Conservation (phyloP, 2,797 vertebrate species). For the Lateolabrax maculatus region DNA sequence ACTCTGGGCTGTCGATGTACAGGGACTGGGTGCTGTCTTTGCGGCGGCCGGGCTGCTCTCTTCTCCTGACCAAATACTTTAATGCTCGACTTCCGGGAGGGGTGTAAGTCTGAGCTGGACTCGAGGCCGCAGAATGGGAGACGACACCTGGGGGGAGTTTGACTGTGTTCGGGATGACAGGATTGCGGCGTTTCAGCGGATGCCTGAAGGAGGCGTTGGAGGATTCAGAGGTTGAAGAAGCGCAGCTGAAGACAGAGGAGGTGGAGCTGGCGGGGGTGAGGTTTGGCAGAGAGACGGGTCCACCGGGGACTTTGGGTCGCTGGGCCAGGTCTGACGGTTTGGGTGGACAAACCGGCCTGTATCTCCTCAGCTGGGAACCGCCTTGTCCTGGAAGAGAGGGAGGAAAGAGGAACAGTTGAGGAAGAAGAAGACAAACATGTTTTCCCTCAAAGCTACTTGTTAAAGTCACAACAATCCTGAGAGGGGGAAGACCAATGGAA, state of each 20-base stretch:
- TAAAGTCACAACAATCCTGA: constrained; percentile 12
- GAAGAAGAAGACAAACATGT: neutral
- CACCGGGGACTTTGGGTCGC: constrained; percentile 48
- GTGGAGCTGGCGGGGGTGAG: constrained; percentile 64
- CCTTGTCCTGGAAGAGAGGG: constrained; percentile 69
- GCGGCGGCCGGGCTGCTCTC: constrained; percentile 87
- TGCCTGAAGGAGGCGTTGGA: constrained; percentile 71
- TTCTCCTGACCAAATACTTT: constrained; percentile 68
- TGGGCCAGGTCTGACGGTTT: constrained; percentile 67
- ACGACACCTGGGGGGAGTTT: constrained; percentile 88
- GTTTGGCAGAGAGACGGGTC: constrained; percentile 35
- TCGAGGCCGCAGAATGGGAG: constrained; percentile 25
- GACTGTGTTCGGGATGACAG: constrained; percentile 91
- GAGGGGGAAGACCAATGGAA: constrained; percentile 43
- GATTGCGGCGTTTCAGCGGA: constrained; percentile 87
- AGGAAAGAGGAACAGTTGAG: constrained; percentile 9
- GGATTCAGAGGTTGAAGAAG: constrained; percentile 64
- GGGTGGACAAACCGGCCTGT: constrained; percentile 52
- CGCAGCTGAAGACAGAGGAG: constrained; percentile 58
- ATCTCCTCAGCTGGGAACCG: constrained; percentile 56
- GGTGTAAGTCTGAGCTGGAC: constrained; percentile 19
- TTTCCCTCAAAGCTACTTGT: neutral
- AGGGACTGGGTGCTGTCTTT: constrained; percentile 92
- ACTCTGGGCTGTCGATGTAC: constrained; percentile 82
- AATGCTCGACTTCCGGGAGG: constrained; percentile 39